Conservation (phyloP, 2,888 invertebrate species). For the Fissipunctia ypsillon region DNA sequence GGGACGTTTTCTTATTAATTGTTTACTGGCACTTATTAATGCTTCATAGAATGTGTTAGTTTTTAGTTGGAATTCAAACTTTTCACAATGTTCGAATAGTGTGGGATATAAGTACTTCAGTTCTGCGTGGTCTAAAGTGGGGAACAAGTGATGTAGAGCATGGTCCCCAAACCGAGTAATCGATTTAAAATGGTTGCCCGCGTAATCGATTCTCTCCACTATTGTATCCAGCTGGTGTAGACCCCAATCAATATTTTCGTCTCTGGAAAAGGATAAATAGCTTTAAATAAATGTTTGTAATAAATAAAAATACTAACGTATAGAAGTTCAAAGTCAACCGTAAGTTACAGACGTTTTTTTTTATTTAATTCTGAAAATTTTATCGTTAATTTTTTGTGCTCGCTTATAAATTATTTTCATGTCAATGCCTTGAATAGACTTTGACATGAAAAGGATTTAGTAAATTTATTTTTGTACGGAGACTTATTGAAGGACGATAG, state of each 20-base stretch:
- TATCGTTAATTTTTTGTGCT: slow-evolving; percentile 28
- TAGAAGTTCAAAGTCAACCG: slow-evolving; percentile 22
- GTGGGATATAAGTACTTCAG: slow-evolving; percentile 92
- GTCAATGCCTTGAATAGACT: slow-evolving; percentile 31
- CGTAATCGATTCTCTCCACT: slow-evolving; percentile 93
- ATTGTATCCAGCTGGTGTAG: slow-evolving; percentile 94
- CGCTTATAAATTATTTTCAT: slow-evolving; percentile 29
- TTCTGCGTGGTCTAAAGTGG: slow-evolving; percentile 94
- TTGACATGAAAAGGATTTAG: slow-evolving; percentile 39
- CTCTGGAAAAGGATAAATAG: slow-evolving; percentile 80
- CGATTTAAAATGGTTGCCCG: slow-evolving; percentile 91
- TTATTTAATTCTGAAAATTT: slow-evolving; percentile 16
- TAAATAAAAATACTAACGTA: slow-evolving; percentile 20
- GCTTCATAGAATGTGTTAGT: slow-evolving; percentile 91
- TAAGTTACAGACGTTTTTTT: slow-evolving; percentile 26
- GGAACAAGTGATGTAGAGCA: slow-evolving; percentile 94
- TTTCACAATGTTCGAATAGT: slow-evolving; percentile 91
- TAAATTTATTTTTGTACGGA: slow-evolving; percentile 15
- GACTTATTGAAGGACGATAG: slow-evolving; percentile 20
- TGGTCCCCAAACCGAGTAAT: slow-evolving; percentile 95
- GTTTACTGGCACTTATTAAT: slow-evolving; percentile 92
- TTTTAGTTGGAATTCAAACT: slow-evolving; percentile 90
- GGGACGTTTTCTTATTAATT: slow-evolving; percentile 82
- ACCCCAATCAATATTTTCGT: slow-evolving; percentile 93
- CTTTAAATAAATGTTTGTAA: slow-evolving; percentile 12